Base-by-base conservation (phyloP, 1,140 invertebrate species). In the Eurosta solidaginis region DNA sequence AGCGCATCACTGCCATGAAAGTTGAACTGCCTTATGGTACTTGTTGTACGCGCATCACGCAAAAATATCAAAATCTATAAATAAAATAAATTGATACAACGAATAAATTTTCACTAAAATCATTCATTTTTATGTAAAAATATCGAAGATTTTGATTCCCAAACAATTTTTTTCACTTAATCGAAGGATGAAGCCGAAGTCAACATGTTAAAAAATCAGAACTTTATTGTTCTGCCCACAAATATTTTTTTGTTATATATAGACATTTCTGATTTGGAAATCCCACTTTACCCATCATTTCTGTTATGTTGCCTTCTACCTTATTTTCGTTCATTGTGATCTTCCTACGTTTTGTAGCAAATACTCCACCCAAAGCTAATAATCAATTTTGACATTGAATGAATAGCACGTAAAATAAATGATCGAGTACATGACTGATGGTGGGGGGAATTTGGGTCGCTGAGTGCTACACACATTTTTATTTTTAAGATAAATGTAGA, bases 161-260 rank as follows among this genome's bases (percentile, higher is more conserved):
- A 5, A 20, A 68, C 59, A 68, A 40, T 29, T 68, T 68, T 68
- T 68, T 42, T 33, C 33, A 68, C 59, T 68, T 68, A 68, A 68
- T n/a, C n/a, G n/a, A n/a, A n/a, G n/a, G 40, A 40, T 20, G 33
- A 42, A 36, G 20, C 59, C 5, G 17, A 36, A 25, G n/a, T n/a
- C 5, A n/a, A 1, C 54, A 36, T 33, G 17, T 36, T 17, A 3
- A 63, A 36, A 14, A 10, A 63, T 17, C n/a, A 4, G 12, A 63
- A 63, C 7, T 44, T 63, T 2, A 63, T 33, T 33, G 5, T 63
- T n/a, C 14, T 54, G 50, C 17, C n/a, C 50, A 27, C 14, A 25
- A 25, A n/a, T 50, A 3, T 3, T 50, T 54, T 27, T 54, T 54
- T 10, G 4, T 54, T 54, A 9, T 27, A 12, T 54, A 10, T 27